A percentile compares a stretch with the other conserved stretches of the same genome.
Evolutionary conservation across 1,140 invertebrate species (phyloP).

Genomic region (Dinothrombium tinctorium): DNA sequence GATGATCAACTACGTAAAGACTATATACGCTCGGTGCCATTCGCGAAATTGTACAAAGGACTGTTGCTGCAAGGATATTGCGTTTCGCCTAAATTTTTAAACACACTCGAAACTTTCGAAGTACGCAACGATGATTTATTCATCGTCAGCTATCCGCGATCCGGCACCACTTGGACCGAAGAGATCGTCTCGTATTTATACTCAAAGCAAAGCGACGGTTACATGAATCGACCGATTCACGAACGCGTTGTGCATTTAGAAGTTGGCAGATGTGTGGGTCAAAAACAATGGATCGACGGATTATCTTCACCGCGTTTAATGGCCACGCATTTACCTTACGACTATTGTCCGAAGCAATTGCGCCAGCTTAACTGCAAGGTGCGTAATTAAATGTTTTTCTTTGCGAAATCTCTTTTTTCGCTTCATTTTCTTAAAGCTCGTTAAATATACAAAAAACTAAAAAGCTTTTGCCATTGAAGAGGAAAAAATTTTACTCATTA

Average conservation of each 20-base stretch:
- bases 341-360: constrained; percentile 16
- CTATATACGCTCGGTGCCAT: constrained; percentile 13
- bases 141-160: constrained; percentile 23
- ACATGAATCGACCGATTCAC: constrained; percentile 22
- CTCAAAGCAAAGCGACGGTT: constrained; percentile 41
- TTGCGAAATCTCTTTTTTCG: no score
- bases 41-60: constrained; percentile 11
- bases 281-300: constrained; percentile 7
- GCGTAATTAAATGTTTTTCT: not conserved
- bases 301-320: constrained; percentile 12
- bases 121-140: constrained; percentile 20
- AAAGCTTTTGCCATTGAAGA: no score
- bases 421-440: no score
- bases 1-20: constrained; percentile 2
- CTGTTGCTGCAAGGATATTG: constrained; percentile 15
- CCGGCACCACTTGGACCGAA: constrained; percentile 47
- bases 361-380: constrained; percentile 17
- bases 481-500: no score
- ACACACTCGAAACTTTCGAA: constrained; percentile 12
- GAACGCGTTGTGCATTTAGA: constrained; percentile 15
- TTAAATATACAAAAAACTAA: no score
- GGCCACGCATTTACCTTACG: constrained; percentile 18
- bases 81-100: constrained; percentile 11
- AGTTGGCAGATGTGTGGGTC: constrained; percentile 14
- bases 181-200: constrained; percentile 50